Evolutionary conservation across 2,888 invertebrate species (phyloP).

Genomic region (Amitus sp.): DNA sequence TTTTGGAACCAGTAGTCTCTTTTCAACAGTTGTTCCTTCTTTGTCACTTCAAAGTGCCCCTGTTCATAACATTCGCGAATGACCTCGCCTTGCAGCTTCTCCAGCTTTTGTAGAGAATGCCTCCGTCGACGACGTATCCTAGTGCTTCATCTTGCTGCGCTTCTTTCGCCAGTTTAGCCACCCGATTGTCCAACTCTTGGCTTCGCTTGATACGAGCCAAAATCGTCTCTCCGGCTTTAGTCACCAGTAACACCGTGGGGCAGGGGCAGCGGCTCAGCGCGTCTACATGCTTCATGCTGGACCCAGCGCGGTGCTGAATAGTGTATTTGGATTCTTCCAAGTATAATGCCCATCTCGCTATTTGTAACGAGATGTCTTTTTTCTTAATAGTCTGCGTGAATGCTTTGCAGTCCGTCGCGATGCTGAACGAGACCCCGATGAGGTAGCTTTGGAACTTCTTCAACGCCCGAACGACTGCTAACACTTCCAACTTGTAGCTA

Average conservation of each 20-base stretch:
- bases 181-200: constrained; percentile 1
- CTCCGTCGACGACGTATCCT: background rate
- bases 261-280: constrained; percentile 15
- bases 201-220: constrained; percentile 4
- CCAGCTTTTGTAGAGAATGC: constrained; percentile 22
- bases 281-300: constrained; percentile 28
- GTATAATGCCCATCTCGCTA: constrained; percentile 25
- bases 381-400: constrained; percentile 19
- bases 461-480: constrained; percentile 12
- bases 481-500: constrained; percentile 22
- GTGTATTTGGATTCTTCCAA: constrained; percentile 22
- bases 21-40: constrained; percentile 32
- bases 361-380: constrained; percentile 13
- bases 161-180: background rate
- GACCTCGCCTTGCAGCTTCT: constrained; percentile 19
- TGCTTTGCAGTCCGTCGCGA: constrained; percentile 11
- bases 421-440: constrained; percentile 10
- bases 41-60: constrained; percentile 29
- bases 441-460: constrained; percentile 20
- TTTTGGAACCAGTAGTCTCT: constrained; percentile 29
- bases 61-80: constrained; percentile 32
- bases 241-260: background rate
- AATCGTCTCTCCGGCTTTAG: background rate
- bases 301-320: constrained; percentile 19
- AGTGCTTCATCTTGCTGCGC: too few relatives aligned